A percentile compares a stretch with the other conserved stretches of the same genome.
phyloP scores from a whole-genome alignment of 2,797 vertebrate species.

The Cynodonichthys magdalenae region DNA sequence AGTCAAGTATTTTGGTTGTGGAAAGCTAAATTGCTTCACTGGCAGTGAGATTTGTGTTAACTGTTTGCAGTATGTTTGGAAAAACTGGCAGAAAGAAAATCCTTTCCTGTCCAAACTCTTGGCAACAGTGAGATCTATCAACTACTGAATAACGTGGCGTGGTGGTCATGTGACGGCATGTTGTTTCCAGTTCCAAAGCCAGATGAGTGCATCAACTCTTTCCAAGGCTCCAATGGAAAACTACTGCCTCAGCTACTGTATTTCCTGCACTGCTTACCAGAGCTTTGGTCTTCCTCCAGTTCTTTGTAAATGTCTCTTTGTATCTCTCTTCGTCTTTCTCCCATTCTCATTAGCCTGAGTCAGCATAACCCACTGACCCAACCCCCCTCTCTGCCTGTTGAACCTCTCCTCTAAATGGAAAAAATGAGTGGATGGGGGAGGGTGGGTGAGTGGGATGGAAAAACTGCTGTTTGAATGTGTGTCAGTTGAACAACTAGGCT shows the following conservation, averaged over 20 bases:
- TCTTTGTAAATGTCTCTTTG: conserved; percentile 42
- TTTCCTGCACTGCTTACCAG: conserved; percentile 28
- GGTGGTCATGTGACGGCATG: conserved; percentile 55
- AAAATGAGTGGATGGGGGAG: conserved; percentile 49
- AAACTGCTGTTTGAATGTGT: conserved; percentile 62
- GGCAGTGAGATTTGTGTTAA: conserved; percentile 17
- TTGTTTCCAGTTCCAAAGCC: conserved; percentile 16
- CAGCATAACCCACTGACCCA: conserved; percentile 69
- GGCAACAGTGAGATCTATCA: conserved; percentile 33
- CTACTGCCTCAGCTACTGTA: conserved; percentile 65
- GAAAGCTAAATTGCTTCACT: conserved; percentile 64
- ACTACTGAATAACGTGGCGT: conserved; percentile 54
- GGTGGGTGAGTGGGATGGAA: not conserved
- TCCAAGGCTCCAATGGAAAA: conserved; percentile 69
- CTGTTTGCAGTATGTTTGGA: conserved; percentile 55
- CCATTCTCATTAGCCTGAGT: conserved; percentile 58
- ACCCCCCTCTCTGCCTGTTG: conserved; percentile 40
- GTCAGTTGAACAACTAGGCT: conserved; percentile 73
- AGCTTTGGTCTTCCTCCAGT: conserved; percentile 20
- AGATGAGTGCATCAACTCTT: conserved; percentile 32
- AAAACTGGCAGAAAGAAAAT: conserved; percentile 51
- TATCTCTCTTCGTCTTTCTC: conserved; percentile 19
- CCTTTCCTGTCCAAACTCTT: conserved; percentile 41
- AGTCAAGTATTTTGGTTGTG: conserved; percentile 47
- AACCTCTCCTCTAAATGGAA: conserved; percentile 62